Base-by-base conservation (phyloP, 1,140 invertebrate genomes). In the Chlorops oryzae region DNA sequence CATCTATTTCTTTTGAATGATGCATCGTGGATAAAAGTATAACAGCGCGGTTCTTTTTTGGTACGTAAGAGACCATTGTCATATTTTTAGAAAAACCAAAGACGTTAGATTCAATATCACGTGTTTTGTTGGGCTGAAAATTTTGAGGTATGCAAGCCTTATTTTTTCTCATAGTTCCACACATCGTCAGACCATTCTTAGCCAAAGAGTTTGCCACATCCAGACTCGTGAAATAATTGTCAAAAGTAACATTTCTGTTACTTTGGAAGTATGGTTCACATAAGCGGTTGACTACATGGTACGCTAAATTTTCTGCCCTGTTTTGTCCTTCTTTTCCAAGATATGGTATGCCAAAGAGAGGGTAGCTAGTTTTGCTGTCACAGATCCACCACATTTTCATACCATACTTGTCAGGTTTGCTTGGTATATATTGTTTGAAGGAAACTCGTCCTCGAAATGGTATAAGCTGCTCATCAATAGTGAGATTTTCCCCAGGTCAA, bases 381-480 rank as follows among this genome's bases (percentile, higher is more conserved):
- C 51, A 57, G n/a, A 72, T 32, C 15, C 55, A 55, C 52, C 55
- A 68, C 24, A 72, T 54, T 62, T 73, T 73, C n/a, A 74, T 63
- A 7, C 61, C 64, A 53, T 70, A 71, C 57, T 70, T 70, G n/a
- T 51, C 56, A 15, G 62, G 67, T 46, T 71, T 73, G 35, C 32
- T 53, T 17, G 68, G 69, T 15, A 76, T 71, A 47, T 74, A 74
- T 45, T 73, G 69, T 2, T 58, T 55, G 44, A 75, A 76, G n/a
- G n/a, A 9, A 49, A 67, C 74, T 18, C 64, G 44, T 23, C 70
- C 73, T 15, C 71, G 27, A 48, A 74, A 76, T n/a, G 53, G 42
- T 47, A 58, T 46, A 6, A 77, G 51, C 47, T 63, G 58, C 55
- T 77, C 70, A 58, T 75, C 68, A 41, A 74, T 55, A 41, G 67